These are phyloP conservation scores for Aphaenogaster floridana DNA, from an alignment of 1,140 invertebrate genomes.

Conservation along the genomic window DNA sequence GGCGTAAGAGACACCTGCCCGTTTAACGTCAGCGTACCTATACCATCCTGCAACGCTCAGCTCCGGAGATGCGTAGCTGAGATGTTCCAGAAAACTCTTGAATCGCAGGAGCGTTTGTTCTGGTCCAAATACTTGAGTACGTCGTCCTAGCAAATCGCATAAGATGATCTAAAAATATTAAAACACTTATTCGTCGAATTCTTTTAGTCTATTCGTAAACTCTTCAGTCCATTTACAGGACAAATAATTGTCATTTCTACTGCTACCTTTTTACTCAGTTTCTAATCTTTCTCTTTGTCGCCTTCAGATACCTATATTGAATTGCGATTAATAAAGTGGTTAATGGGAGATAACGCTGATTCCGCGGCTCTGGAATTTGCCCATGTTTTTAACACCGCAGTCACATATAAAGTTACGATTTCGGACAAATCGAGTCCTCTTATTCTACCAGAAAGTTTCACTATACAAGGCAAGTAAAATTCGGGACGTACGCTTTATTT, in stretches of 20 bases:
- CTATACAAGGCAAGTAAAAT: constrained; percentile 63
- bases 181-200: neutral
- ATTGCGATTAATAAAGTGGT: constrained; percentile 69
- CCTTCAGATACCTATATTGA: constrained; percentile 72
- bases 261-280: neutral
- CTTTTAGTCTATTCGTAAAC: neutral
- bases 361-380: constrained; percentile 64
- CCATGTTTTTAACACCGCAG: constrained; percentile 70
- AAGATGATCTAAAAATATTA: neutral
- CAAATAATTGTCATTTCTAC: neutral
- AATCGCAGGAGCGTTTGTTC: constrained; percentile 66
- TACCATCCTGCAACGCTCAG: constrained; percentile 68
- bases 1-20: constrained; percentile 50
- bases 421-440: constrained; percentile 40
- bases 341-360: constrained; percentile 66
- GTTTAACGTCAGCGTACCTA: constrained; percentile 58
- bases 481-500: neutral
- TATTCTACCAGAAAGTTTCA: constrained; percentile 54
- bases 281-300: neutral
- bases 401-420: constrained; percentile 66
- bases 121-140: constrained; percentile 74
- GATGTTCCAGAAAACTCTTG: constrained; percentile 73
- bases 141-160: neutral
- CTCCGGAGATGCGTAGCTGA: constrained; percentile 69
- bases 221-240: neutral